Evolutionary conservation across 2,113 vertebrate species (phyloP).

Genomic region (Sclerurus mexicanus): DNA sequence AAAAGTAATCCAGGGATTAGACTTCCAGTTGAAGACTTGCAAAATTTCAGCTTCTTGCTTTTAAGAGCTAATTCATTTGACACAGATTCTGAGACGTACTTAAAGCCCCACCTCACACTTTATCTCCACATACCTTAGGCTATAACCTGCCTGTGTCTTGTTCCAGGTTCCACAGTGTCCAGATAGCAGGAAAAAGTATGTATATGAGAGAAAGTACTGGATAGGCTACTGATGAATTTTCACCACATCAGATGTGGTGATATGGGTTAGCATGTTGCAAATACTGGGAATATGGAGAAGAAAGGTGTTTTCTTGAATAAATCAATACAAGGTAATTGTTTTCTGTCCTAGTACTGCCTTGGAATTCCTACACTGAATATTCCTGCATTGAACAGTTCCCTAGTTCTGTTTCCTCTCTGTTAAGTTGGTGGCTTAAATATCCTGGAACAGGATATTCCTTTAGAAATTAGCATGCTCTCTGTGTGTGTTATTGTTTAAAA

Average conservation of each 20-base stretch:
- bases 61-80: slow-evolving; percentile 29
- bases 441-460: neutral
- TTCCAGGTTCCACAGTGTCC: neutral
- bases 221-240: neutral
- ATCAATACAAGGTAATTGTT: neutral
- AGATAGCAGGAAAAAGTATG: neutral
- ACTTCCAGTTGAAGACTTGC: slow-evolving; percentile 1
- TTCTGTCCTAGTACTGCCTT: neutral
- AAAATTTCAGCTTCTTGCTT: slow-evolving; percentile 11
- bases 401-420: neutral
- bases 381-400: neutral
- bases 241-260: rapidly evolving
- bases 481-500: neutral
- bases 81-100: neutral
- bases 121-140: neutral
- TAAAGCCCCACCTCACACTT: neutral
- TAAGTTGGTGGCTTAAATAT: neutral
- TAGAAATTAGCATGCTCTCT: neutral
- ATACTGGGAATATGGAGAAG: neutral
- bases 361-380: neutral
- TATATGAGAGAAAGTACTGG: neutral
- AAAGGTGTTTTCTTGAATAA: neutral
- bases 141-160: neutral
- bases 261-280: neutral
- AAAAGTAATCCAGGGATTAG: neutral